Evolutionary conservation across 2,888 invertebrate species (phyloP).

Genomic region (Theretra japonica): DNA sequence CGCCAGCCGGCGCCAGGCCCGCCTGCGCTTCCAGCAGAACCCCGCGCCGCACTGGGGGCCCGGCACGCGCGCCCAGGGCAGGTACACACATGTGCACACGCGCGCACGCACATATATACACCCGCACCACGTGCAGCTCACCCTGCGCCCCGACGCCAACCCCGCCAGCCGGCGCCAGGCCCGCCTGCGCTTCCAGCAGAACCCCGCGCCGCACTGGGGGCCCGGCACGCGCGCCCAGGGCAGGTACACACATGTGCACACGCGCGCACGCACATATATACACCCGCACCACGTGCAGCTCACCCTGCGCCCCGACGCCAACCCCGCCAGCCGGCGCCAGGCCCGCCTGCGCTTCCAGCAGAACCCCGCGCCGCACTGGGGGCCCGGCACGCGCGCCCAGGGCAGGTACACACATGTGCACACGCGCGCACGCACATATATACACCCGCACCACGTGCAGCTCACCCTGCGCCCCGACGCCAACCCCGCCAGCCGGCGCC

Average conservation of each 20-base stretch:
- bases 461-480: no score
- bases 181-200: slow-evolving; percentile 92
- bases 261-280: neutral
- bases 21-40: slow-evolving; percentile 94
- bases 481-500: no score
- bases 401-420: neutral
- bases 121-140: slow-evolving; percentile 55
- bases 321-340: no score
- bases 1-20: slow-evolving; percentile 87
- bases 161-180: slow-evolving; percentile 90
- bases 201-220: slow-evolving; percentile 96
- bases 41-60: slow-evolving; percentile 97
- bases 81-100: slow-evolving; percentile 74
- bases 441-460: neutral
- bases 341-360: no score
- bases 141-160: slow-evolving; percentile 88
- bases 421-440: neutral
- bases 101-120: neutral
- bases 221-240: slow-evolving; percentile 93
- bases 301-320: no score
- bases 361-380: no score
- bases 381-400: no score
- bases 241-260: slow-evolving; percentile 81
- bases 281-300: neutral
- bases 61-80: slow-evolving; percentile 90